Percentiles rank a stretch among this genome's conserved stretches.
Evolutionary conservation across 2,888 invertebrate genomes (phyloP).

Genomic region (Aphodius sticticus): DNA sequence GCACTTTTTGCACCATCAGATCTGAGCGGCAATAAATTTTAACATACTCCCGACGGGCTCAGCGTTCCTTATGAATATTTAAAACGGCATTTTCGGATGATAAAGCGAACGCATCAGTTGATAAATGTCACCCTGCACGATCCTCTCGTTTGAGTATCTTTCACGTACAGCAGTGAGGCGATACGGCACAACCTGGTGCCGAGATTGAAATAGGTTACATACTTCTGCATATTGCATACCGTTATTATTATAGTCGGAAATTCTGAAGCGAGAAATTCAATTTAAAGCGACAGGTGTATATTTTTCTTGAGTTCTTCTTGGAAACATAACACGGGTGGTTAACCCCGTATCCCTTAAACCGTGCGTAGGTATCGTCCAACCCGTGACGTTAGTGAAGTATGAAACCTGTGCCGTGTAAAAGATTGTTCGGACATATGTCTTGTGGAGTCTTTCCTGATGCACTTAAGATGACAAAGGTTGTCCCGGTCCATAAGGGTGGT

Average conservation of each 20-base stretch:
- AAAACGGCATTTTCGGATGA: conserved; percentile 4
- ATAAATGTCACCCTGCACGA: background rate
- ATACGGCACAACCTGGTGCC: background rate
- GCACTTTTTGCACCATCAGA: background rate
- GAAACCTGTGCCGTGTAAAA: too few relatives aligned
- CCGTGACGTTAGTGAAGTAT: too few relatives aligned
- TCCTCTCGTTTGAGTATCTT: background rate
- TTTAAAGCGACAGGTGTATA: background rate
- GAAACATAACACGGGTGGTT: background rate
- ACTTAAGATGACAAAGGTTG: too few relatives aligned
- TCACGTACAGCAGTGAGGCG: background rate
- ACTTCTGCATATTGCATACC: background rate
- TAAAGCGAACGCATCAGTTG: background rate
- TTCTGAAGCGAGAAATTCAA: background rate
- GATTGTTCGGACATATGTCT: too few relatives aligned
- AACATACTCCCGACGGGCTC: background rate
- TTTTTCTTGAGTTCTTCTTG: background rate
- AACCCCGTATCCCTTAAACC: background rate
- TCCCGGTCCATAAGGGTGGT: too few relatives aligned
- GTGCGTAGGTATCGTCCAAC: too few relatives aligned
- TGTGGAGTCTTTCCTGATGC: too few relatives aligned
- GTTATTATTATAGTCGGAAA: background rate
- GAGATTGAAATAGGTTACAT: background rate
- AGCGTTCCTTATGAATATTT: background rate
- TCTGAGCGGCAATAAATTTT: background rate